Base-by-base conservation (phyloP, 2,797 vertebrate genomes). In the Tauraco hartlaubi region DNA sequence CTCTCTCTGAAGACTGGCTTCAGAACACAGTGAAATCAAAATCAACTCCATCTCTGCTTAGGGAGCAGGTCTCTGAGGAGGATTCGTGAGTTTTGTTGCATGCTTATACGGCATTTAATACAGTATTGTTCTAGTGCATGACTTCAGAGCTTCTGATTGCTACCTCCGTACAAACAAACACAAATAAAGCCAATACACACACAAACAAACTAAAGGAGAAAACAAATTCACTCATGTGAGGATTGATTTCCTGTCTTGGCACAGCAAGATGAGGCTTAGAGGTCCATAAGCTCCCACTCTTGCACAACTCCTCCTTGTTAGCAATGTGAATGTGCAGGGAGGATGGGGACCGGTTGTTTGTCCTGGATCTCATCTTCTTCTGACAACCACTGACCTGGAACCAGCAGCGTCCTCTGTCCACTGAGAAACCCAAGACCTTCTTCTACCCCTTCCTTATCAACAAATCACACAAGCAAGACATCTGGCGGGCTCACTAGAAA, bases 401-500 rank as follows among this genome's bases (percentile, higher is more conserved):
- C 41, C 31, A 67, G 21, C 49, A 54, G 48, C 23, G 31, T 43
- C 12, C 19, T 73, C 48, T 55, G 26, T 12, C 28, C 73, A 35
- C 72, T 8, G 20, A 69, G 59, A 15, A 41, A 56, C n/a, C 26
- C 16, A 52, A 92, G 61, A 90, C 19, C n/a, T 73, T 81, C 54
- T 85, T 82, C 74, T 43, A 73, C 52, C 21, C 76, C 20, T 83
- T 85, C 39, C 84, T 56, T 92, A 96, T 33, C 62, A 77, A 93
- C 71, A 94, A 75, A 62, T 41, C 44, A 56, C 75, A 88, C 31
- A 73, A 95, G 83, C 58, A 88, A 96, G 52, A 9, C 69, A 67
- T 51, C 33, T 85, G 89, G 77, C 9, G 33, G 58, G 67, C 61
- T 94, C 79, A 96, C 89, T 88, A 92, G 93, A 94, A 96, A 95